Evolutionary conservation across 2,797 vertebrate genomes (phyloP).

Genomic region (Fratercula arctica): DNA sequence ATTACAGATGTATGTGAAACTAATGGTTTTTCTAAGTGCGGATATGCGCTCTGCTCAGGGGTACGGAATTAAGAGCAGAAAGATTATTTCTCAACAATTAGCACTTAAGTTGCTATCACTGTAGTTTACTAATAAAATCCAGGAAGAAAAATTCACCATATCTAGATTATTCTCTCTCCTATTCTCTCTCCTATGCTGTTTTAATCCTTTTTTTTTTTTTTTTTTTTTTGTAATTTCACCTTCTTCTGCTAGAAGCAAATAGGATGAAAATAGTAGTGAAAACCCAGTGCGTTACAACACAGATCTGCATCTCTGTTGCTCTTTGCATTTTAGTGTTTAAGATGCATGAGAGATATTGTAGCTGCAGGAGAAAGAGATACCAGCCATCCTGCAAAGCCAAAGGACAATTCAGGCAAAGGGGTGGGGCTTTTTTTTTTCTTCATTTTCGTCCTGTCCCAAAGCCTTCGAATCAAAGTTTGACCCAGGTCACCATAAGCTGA

Average conservation of each 20-base stretch:
- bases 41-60: neutral
- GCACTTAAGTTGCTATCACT: neutral
- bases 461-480: neutral
- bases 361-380: neutral
- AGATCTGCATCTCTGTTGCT: neutral
- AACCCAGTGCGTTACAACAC: accelerated
- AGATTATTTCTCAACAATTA: neutral
- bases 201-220: neutral
- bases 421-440: accelerated
- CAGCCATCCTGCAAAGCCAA: neutral
- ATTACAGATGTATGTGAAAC: neutral
- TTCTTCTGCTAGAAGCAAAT: neutral
- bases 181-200: neutral
- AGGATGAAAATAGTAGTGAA: neutral
- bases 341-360: neutral
- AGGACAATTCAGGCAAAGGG: neutral
- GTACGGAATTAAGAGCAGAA: neutral
- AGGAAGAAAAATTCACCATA: neutral
- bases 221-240: neutral
- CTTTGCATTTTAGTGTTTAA: neutral
- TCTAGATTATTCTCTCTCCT: neutral
- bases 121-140: neutral
- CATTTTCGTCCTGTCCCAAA: neutral
- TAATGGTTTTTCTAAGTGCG: neutral
- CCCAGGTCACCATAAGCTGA: neutral